Base-by-base conservation (phyloP, 1,140 invertebrate species). In the Maniola jurtina region DNA sequence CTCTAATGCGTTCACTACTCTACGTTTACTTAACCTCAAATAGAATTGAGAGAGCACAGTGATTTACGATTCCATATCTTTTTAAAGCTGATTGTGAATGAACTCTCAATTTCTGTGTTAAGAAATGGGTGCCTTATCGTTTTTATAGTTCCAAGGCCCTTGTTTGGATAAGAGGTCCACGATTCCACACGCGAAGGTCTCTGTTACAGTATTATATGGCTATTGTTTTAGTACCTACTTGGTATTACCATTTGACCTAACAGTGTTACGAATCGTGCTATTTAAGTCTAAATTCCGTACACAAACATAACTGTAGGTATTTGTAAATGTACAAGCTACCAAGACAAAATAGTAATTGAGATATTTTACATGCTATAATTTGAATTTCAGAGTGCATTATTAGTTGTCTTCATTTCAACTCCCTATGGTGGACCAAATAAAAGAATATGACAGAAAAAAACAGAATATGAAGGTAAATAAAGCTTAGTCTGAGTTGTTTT, bases 21-120 rank as follows among this genome's bases (percentile, higher is more conserved):
- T 75, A 25, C 33, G 55, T 57, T 72, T 75, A 75, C 72, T 77
- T 77, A 74, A 70, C 62, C 65, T 66, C 61, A 62, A 64, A 72
- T 70, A 65, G 68, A 76, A 76, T 77, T 74, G 70, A 72, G 67
- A 66, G 61, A 52, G 61, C 61, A 62, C 40, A 40, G 70, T 79
- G 79, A 81, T 79, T 81, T 78, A 81, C 70, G 69, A 60, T 50
- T 62, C 35, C 68, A 80, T 78, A 76, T 73, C 65, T 80, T 75
- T 75, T 73, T 70, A 75, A 71, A 66, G 59, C 66, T 66, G 75
- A 77, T 77, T 74, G 66, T 71, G 72, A 72, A 73, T 78, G 66
- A 75, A 76, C 70, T 75, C 66, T 70, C 69, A 73, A 72, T 72
- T 75, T 70, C 62, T 68, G 48, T 73, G 59, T 67, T 63, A 65